A percentile compares a stretch with the other conserved stretches of the same genome.
Conservation (phyloP, 2,113 vertebrate species). For the Rana temporaria region DNA sequence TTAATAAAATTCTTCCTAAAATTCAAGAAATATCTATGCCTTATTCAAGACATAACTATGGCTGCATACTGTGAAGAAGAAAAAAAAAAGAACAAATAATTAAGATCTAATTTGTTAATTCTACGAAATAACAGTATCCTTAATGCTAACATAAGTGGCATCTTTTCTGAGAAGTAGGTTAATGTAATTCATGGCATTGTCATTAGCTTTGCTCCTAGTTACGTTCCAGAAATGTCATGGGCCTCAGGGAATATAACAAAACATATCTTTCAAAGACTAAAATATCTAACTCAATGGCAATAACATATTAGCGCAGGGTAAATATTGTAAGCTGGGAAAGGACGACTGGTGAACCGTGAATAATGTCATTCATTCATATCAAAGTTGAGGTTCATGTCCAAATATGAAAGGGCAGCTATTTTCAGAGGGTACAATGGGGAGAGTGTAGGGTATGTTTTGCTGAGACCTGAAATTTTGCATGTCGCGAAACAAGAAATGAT, state of each 20-base stretch:
- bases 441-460: slow-evolving; percentile 20
- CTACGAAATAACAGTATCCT: slow-evolving; percentile 11
- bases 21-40: too few species aligned
- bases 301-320: slow-evolving; percentile 21
- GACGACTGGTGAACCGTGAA: slow-evolving; percentile 35
- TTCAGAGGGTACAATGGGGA: neutral
- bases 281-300: slow-evolving; percentile 28
- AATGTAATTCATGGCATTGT: slow-evolving; percentile 51
- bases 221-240: slow-evolving; percentile 50
- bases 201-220: slow-evolving; percentile 44
- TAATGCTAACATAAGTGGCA: slow-evolving; percentile 38
- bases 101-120: too few species aligned
- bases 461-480: slow-evolving; percentile 3
- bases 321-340: slow-evolving; percentile 15
- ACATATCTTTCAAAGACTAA: slow-evolving; percentile 10
- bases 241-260: slow-evolving; percentile 22
- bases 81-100: too few species aligned
- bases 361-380: slow-evolving; percentile 47
- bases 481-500: neutral
- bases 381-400: slow-evolving; percentile 22
- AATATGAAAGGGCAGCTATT: slow-evolving; percentile 43
- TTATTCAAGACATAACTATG: too few species aligned
- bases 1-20: too few species aligned
- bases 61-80: too few species aligned
- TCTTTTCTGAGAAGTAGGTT: slow-evolving; percentile 43